Percentiles rank a stretch among this genome's conserved stretches.
These are phyloP conservation scores for Sarcophaga peregrina DNA, from an alignment of 1,140 invertebrate species.

Conservation along the genomic window DNA sequence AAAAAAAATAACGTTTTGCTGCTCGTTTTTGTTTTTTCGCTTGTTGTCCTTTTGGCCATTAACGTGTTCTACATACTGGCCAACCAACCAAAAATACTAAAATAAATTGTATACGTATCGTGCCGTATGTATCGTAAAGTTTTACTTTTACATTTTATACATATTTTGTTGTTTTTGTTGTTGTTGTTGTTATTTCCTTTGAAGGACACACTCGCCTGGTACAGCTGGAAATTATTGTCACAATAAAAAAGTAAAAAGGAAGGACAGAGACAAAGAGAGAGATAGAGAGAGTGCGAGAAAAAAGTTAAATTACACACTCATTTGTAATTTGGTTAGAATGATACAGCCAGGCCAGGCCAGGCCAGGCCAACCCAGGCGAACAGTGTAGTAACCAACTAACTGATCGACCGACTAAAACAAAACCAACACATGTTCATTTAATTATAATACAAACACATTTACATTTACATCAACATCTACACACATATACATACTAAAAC, in stretches of 20 bases:
- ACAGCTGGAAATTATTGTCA: slow-evolving; percentile 36
- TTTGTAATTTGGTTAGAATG: slow-evolving; percentile 32
- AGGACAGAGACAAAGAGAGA: no score
- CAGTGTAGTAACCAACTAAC: no score
- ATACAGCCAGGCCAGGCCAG: no score
- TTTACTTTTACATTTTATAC: no score
- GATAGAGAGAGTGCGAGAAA: no score
- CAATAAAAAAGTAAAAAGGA: no score
- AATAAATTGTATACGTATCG: background rate
- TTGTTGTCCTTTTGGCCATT: background rate
- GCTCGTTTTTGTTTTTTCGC: background rate
- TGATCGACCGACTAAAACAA: background rate
- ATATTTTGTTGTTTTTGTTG: no score
- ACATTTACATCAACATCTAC: background rate
- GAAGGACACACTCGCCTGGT: slow-evolving; percentile 17
- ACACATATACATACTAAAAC: background rate
- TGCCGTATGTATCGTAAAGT: background rate
- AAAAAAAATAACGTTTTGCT: no score
- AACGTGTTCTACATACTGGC: background rate
- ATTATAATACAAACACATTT: background rate
- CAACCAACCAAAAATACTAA: background rate
- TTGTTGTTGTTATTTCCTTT: no score
- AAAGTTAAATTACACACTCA: no score
- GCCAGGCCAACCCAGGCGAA: no score
- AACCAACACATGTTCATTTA: background rate